phyloP scores from a whole-genome alignment of 2,888 invertebrate species.

The Andrena haemorrhoa region DNA sequence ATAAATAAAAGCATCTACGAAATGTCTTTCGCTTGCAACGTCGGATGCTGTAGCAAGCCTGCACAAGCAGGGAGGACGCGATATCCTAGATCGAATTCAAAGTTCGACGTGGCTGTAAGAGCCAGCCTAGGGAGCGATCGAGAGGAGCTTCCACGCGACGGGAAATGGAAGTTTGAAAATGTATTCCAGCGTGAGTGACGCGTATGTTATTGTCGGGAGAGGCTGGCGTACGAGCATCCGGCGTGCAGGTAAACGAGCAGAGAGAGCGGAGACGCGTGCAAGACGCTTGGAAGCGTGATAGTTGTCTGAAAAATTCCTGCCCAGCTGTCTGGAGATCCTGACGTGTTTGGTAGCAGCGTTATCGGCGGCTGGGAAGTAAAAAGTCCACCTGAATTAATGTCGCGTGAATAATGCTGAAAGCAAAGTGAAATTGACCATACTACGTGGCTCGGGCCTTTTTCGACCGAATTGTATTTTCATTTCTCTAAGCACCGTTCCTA shows the following conservation, averaged over 20 bases:
- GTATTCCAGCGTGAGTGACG: constrained; percentile 58
- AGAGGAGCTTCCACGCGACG: constrained; percentile 38
- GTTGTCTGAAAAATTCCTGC: constrained; percentile 57
- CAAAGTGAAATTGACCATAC: not conserved
- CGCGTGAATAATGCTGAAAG: not conserved
- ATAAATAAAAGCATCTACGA: too few species aligned
- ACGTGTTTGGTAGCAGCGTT: constrained; percentile 32
- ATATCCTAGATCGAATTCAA: constrained; percentile 34
- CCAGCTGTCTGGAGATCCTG: constrained; percentile 17
- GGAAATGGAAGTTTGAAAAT: constrained; percentile 64
- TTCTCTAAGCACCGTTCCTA: too few species aligned
- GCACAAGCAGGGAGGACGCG: not conserved
- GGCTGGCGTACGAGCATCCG: constrained; percentile 58
- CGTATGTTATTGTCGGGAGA: constrained; percentile 60
- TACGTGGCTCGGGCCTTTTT: too few species aligned
- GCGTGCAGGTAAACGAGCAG: constrained; percentile 44
- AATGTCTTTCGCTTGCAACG: not conserved
- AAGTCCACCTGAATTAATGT: constrained; percentile 20
- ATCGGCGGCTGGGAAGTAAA: constrained; percentile 30
- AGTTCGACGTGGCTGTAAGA: constrained; percentile 34
- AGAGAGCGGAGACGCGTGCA: constrained; percentile 40
- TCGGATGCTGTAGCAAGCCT: not conserved
- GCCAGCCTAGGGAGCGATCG: constrained; percentile 33
- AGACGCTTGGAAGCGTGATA: constrained; percentile 35
- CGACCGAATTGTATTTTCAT: too few species aligned